Conservation (phyloP, 2,113 vertebrate species). For the Protobothrops mucrosquamatus region DNA sequence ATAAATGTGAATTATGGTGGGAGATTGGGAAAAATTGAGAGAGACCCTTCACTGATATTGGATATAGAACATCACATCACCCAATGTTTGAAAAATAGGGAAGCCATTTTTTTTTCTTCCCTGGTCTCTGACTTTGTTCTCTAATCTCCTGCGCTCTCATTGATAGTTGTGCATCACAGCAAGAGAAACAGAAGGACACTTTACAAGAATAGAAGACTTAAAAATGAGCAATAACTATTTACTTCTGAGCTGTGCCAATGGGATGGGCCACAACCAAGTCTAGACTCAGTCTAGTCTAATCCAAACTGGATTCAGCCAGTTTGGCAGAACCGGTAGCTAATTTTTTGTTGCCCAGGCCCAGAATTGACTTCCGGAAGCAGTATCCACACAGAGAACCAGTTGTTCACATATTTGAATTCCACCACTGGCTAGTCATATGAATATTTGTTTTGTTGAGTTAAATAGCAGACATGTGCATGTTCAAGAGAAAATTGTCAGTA, state of each 20-base stretch:
- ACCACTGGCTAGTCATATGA: not conserved
- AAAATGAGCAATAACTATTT: not conserved
- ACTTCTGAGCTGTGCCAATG: not conserved
- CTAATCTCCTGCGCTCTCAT: not conserved
- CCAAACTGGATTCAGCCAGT: too few relatives aligned
- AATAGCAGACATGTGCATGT: not conserved
- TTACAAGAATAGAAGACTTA: not conserved
- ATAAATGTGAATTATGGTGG: not conserved
- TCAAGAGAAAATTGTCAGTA: not conserved
- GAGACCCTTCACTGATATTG: not conserved
- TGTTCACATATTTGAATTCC: too few relatives aligned
- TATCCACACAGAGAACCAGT: too few relatives aligned
- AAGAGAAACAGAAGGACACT: not conserved
- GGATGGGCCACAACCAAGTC: not conserved
- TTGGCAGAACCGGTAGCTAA: too few relatives aligned
- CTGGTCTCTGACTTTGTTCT: not conserved
- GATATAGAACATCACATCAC: not conserved
- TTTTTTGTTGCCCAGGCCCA: too few relatives aligned
- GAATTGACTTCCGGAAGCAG: too few relatives aligned
- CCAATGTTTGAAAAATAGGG: not conserved
- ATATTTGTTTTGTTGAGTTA: not conserved
- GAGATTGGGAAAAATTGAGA: not conserved
- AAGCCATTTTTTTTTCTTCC: not conserved
- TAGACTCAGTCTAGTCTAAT: not conserved
- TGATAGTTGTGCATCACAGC: not conserved